These are phyloP conservation scores for Bombus confusus DNA, from an alignment of 1,140 invertebrate genomes.

Conservation along the genomic window DNA sequence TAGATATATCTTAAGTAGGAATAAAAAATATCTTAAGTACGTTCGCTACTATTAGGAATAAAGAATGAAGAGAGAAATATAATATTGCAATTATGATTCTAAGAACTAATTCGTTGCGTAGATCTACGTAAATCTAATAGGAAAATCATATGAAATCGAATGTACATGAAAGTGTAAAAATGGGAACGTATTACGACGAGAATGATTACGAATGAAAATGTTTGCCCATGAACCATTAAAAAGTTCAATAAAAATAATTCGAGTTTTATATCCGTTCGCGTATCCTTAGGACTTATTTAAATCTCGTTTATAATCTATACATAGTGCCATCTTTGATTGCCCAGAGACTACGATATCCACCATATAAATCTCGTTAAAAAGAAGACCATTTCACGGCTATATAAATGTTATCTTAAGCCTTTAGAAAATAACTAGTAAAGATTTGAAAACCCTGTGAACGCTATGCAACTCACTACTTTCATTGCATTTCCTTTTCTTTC, in stretches of 20 bases:
- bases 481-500: constrained; percentile 52
- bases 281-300: constrained; percentile 54
- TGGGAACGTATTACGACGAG: constrained; percentile 17
- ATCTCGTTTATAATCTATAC: constrained; percentile 59
- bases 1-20: constrained; percentile 50
- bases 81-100: constrained; percentile 8
- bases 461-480: constrained; percentile 66
- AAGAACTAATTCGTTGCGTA: constrained; percentile 52
- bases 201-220: neutral
- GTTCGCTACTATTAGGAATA: constrained; percentile 22
- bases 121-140: constrained; percentile 50
- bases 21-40: constrained; percentile 46
- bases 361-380: constrained; percentile 59
- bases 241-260: constrained; percentile 53
- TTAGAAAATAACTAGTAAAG: constrained; percentile 68
- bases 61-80: neutral
- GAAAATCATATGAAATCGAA: constrained; percentile 37
- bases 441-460: constrained; percentile 70
- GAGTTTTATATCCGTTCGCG: constrained; percentile 24
- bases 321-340: constrained; percentile 68
- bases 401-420: constrained; percentile 58
- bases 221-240: neutral
- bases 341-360: constrained; percentile 58
- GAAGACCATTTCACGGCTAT: constrained; percentile 66
- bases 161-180: neutral